phyloP scores from a whole-genome alignment of 1,140 invertebrate genomes.

The Kradibia gibbosae region DNA sequence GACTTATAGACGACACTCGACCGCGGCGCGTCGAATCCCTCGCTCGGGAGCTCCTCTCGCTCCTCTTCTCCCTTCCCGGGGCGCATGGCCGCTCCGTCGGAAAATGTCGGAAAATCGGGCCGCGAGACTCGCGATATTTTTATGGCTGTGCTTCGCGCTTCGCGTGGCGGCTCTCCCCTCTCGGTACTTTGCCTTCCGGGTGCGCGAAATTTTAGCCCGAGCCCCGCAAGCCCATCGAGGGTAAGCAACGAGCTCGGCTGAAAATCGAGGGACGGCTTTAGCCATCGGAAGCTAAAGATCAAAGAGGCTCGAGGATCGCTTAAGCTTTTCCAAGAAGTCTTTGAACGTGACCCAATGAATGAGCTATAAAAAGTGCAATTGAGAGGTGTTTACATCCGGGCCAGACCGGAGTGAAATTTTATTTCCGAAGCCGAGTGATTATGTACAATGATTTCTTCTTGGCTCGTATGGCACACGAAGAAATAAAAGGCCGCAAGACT shows the following conservation, averaged over 20 bases:
- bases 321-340: no score
- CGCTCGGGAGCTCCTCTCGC: constrained; percentile 34
- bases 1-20: neutral
- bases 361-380: constrained; percentile 31
- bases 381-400: constrained; percentile 1
- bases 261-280: no score
- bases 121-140: constrained; percentile 25
- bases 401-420: constrained; percentile 1
- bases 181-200: neutral
- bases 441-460: constrained; percentile 6
- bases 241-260: neutral
- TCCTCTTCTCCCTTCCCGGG: neutral
- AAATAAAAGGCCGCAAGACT: neutral
- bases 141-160: neutral
- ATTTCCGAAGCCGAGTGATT: neutral
- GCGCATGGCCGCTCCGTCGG: constrained; percentile 33
- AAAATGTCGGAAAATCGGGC: constrained; percentile 50
- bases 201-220: neutral
- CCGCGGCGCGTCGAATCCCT: neutral
- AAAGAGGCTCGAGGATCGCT: no score
- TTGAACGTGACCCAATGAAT: no score
- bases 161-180: neutral
- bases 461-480: neutral
- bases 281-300: no score
- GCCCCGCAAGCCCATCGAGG: neutral